These are phyloP conservation scores for Epirrhoe alternata DNA, from an alignment of 2,888 invertebrate genomes.

Conservation along the genomic window DNA sequence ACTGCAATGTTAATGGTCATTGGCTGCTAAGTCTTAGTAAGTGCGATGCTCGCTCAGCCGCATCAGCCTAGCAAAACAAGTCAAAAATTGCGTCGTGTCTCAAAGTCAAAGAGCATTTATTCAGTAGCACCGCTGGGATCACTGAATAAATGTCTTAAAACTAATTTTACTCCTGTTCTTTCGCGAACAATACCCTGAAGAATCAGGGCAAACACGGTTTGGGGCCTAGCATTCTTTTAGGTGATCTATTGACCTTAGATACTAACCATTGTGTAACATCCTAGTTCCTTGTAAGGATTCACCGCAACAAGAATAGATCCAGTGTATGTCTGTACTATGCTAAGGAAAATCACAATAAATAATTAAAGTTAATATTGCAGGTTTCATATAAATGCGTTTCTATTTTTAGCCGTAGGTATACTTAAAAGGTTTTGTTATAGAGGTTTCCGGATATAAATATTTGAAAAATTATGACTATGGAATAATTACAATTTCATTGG, in stretches of 20 bases:
- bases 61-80: no score
- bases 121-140: no score
- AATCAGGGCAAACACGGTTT: no score
- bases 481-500: background rate
- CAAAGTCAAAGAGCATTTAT: no score
- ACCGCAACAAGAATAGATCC: conserved; percentile 97
- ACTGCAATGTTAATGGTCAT: background rate
- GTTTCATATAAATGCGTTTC: background rate
- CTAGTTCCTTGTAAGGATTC: conserved; percentile 96
- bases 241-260: no score
- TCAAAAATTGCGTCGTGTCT: no score
- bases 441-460: background rate
- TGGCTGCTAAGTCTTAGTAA: background rate
- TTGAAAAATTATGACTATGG: background rate
- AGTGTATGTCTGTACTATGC: conserved; percentile 92
- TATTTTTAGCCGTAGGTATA: background rate
- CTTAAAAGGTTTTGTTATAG: background rate
- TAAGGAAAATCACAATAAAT: conserved; percentile 75
- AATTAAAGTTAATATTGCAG: no score
- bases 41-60: no score
- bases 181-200: no score
- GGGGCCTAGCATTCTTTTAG: no score
- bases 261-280: conserved; percentile 95
- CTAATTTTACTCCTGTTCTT: no score
- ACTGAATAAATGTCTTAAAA: no score